phyloP scores from a whole-genome alignment of 2,797 vertebrate genomes.

The Gobionotothen gibberifrons region DNA sequence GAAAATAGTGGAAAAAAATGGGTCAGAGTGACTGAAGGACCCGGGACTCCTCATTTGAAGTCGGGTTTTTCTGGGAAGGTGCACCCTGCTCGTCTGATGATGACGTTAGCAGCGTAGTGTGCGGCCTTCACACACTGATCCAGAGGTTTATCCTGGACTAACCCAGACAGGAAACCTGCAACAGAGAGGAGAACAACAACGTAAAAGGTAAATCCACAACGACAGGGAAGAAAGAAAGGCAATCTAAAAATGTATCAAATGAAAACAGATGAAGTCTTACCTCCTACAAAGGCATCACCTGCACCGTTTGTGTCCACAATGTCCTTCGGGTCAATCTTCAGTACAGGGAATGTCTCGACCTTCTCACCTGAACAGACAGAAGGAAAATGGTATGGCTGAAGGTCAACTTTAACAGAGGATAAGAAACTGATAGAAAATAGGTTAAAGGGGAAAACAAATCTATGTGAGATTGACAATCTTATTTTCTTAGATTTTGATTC shows the following conservation, averaged over 20 bases:
- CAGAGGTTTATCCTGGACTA: constrained; percentile 90
- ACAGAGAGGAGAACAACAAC: neutral
- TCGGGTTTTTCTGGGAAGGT: constrained; percentile 97
- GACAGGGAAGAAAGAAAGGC: constrained; percentile 2
- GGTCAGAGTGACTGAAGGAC: neutral
- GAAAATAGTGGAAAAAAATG: neutral
- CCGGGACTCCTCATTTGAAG: constrained; percentile 86
- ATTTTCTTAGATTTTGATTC: too few species aligned
- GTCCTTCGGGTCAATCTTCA: constrained; percentile 91
- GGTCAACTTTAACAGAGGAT: constrained; percentile 30
- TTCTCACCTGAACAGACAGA: constrained; percentile 83
- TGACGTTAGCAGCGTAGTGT: constrained; percentile 94
- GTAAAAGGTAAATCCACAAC: constrained; percentile 11
- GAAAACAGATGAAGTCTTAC: constrained; percentile 68
- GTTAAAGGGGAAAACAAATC: too few species aligned
- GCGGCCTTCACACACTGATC: constrained; percentile 92
- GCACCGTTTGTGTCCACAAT: constrained; percentile 98
- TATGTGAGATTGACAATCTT: too few species aligned
- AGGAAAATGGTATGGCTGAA: constrained; percentile 36
- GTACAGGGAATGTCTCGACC: constrained; percentile 88
- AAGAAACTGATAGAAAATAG: constrained; percentile 1
- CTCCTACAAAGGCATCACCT: constrained; percentile 98
- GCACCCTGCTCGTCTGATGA: constrained; percentile 92
- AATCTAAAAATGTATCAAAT: neutral
- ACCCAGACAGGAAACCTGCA: constrained; percentile 94